A percentile compares a stretch with the other conserved stretches of the same genome.
Conservation (phyloP, 1,140 invertebrate species). For the Sitodiplosis mosellana region DNA sequence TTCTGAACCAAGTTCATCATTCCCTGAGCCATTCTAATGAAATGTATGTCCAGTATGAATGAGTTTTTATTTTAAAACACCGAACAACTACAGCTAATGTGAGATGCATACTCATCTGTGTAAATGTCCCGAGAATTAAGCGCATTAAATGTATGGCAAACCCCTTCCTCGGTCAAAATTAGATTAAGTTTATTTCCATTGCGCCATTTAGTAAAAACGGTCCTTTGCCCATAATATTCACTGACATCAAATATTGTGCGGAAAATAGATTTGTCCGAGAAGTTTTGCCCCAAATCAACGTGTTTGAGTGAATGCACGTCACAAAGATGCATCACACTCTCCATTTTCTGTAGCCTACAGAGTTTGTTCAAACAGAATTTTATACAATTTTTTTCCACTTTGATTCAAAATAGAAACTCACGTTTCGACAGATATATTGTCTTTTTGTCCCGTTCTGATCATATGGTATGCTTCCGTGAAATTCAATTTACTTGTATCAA, state of each 20-base stretch:
- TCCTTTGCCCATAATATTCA: constrained; percentile 34
- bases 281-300: too few species aligned
- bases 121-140: constrained; percentile 35
- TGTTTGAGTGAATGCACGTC: constrained; percentile 14
- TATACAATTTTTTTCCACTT: too few species aligned
- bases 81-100: constrained; percentile 18
- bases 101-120: constrained; percentile 28
- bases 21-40: not conserved
- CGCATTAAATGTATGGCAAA: constrained; percentile 51
- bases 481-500: too few species aligned
- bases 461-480: too few species aligned
- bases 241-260: too few species aligned
- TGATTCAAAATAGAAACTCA: too few species aligned
- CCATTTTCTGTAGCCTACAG: not conserved
- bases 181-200: constrained; percentile 36
- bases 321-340: constrained; percentile 16
- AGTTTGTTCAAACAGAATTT: too few species aligned
- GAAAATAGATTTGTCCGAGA: too few species aligned
- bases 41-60: not conserved
- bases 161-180: constrained; percentile 46
- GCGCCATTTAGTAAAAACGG: constrained; percentile 33
- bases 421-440: too few species aligned
- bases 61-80: not conserved
- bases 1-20: too few species aligned
- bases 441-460: too few species aligned